These are phyloP conservation scores for Xanthorhoe spadicearia DNA, from an alignment of 2,888 invertebrate genomes.

Conservation along the genomic window DNA sequence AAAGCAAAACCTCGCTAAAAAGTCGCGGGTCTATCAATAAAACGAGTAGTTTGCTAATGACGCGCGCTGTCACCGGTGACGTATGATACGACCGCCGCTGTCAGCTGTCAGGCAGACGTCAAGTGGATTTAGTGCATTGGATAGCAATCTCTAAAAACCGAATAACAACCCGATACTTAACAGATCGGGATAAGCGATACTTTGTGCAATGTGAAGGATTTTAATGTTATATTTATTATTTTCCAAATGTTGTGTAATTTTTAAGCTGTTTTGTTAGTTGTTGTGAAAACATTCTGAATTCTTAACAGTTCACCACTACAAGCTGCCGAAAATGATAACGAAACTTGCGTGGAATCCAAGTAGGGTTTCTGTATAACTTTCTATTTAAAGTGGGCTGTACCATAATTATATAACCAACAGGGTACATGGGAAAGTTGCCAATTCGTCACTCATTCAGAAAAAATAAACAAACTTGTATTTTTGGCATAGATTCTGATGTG, in stretches of 20 bases:
- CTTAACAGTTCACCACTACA: too few species aligned
- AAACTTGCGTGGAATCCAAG: too few species aligned
- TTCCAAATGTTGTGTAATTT: too few species aligned
- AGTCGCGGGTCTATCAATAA: slow-evolving; percentile 16
- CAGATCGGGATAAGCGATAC: background rate
- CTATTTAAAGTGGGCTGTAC: too few species aligned
- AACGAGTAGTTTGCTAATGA: slow-evolving; percentile 25
- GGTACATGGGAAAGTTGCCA: slow-evolving; percentile 20
- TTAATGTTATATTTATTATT: too few species aligned
- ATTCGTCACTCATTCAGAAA: slow-evolving; percentile 17
- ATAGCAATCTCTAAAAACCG: slow-evolving; percentile 21
- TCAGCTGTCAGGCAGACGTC: slow-evolving; percentile 24
- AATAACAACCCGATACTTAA: background rate
- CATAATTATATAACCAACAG: slow-evolving; percentile 5
- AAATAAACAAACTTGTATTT: slow-evolving; percentile 7
- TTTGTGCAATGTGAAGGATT: too few species aligned
- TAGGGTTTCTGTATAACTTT: too few species aligned
- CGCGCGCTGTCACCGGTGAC: slow-evolving; percentile 31
- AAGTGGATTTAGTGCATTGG: slow-evolving; percentile 28
- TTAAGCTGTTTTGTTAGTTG: too few species aligned
- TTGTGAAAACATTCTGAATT: too few species aligned
- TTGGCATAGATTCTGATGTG: slow-evolving; percentile 16
- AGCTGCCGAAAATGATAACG: too few species aligned
- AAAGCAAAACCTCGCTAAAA: background rate
- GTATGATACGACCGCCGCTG: slow-evolving; percentile 26